Evolutionary conservation across 1,140 invertebrate genomes (phyloP).

Genomic region (Megalonaias nervosa): DNA sequence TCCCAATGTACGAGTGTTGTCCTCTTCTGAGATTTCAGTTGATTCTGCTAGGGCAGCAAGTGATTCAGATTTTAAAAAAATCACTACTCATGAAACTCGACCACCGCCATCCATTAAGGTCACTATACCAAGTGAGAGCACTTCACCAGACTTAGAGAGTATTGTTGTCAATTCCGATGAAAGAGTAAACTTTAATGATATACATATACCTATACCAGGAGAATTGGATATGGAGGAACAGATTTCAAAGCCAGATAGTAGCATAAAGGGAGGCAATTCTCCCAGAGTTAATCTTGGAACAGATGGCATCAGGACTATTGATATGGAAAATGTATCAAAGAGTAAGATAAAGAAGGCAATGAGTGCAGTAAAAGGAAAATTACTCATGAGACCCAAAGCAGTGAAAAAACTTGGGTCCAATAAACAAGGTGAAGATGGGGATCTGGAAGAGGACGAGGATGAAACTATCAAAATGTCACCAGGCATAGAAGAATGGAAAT

Average conservation of each 20-base stretch:
- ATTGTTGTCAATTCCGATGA: slow-evolving; percentile 17
- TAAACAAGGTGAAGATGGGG: slow-evolving; percentile 13
- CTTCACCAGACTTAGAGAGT: slow-evolving; percentile 26
- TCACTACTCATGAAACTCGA: not conserved
- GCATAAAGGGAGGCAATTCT: slow-evolving; percentile 2
- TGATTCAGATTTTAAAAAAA: slow-evolving; percentile 43
- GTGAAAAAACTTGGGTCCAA: slow-evolving; percentile 13
- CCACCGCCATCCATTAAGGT: slow-evolving; percentile 24
- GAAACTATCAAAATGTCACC: slow-evolving; percentile 12
- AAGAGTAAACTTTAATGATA: slow-evolving; percentile 28
- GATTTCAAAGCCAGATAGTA: slow-evolving; percentile 18
- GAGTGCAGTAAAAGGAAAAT: not conserved
- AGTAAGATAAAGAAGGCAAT: not conserved
- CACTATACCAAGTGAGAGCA: slow-evolving; percentile 15
- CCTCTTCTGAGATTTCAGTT: slow-evolving; percentile 36
- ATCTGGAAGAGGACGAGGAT: slow-evolving; percentile 3
- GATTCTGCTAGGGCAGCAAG: slow-evolving; percentile 40
- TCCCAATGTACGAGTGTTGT: slow-evolving; percentile 46
- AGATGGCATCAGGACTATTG: not conserved
- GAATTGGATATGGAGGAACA: slow-evolving; percentile 28
- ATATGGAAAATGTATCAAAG: not conserved
- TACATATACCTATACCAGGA: slow-evolving; percentile 30
- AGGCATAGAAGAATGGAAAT: slow-evolving; percentile 35
- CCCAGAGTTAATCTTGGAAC: not conserved
- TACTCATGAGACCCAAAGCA: not conserved